Evolutionary conservation across 2,113 vertebrate species (phyloP), one percentile per base, ranked within the genome.

Genomic region (Montifringilla adamsi): DNA sequence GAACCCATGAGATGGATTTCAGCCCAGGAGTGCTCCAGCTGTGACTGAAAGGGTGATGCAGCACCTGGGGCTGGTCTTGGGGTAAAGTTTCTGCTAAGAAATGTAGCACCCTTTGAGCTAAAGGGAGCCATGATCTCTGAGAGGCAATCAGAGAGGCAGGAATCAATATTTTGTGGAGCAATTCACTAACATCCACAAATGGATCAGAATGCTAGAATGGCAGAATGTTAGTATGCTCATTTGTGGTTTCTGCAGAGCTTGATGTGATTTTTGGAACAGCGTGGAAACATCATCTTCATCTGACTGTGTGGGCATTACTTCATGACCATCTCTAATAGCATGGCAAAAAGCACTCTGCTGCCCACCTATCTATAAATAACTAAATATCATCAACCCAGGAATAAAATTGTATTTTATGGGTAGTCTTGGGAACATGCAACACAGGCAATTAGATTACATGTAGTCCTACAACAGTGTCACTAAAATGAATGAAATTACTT

Each of bases 401-500:
- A 73, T 83, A 91, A 92, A 93, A 90, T 87, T 89, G 49, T 70
- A 52, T 93, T 96, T 97, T 95, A 89, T 83, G 64, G 30, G 59
- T 89, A 69, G 70, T 79, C 88, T 79, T 90, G 76, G 47, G 90
- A 95, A 84, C 41, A 73, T 30, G 33, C 16, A 86, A 91, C n/a
- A 19, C 27, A 43, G 23, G 53, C 41, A 88, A 95, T 91, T 89
- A 50, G 84, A 95, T 96, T 97, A 95, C 30, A 24, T 79, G 58
- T 76, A 76, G 64, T 91, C 70, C 62, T 90, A 88, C 33, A 88
- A 53, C 13, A 33, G 58, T 91, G 52, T 28, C 47, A 84, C 52
- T 92, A 74, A 63, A 93, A 62, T 58, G 80, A 97, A 96, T 95
- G 68, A 87, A 89, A 93, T 97, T 92, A 95, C 56, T 56, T 72